Conservation (phyloP, 1,140 invertebrate species). For the Cydia strobilella region DNA sequence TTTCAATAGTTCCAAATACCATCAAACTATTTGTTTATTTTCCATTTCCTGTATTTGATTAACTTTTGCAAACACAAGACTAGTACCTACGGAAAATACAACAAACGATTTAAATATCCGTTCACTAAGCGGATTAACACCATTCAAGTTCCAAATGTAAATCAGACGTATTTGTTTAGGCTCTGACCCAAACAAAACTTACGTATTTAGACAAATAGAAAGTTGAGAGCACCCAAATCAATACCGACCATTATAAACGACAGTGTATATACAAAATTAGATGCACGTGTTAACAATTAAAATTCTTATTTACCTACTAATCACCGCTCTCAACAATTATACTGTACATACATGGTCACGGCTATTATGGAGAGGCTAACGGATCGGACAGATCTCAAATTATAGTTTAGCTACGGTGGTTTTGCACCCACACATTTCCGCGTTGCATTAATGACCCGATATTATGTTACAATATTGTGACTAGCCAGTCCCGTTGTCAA, state of each 20-base stretch:
- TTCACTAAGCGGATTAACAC: conserved; percentile 13
- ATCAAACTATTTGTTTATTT: conserved; percentile 1
- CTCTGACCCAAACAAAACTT: conserved; percentile 25
- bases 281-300: conserved; percentile 77
- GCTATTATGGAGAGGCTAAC: conserved; percentile 66
- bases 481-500: conserved; percentile 53
- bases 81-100: neutral
- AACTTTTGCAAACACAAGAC: neutral
- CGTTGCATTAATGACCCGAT: conserved; percentile 75
- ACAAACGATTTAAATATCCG: conserved; percentile 14
- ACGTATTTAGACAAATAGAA: conserved; percentile 52
- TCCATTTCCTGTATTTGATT: conserved; percentile 6
- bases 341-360: conserved; percentile 62
- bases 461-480: conserved; percentile 76
- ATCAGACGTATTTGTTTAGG: conserved; percentile 22
- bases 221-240: conserved; percentile 52
- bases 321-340: conserved; percentile 64
- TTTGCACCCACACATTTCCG: conserved; percentile 78
- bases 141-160: conserved; percentile 18
- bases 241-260: conserved; percentile 46
- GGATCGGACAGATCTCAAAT: conserved; percentile 72
- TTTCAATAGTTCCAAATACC: neutral
- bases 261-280: conserved; percentile 46
- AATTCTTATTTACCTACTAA: conserved; percentile 65
- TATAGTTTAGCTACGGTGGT: conserved; percentile 78